A percentile compares a stretch with the other conserved stretches of the same genome.
phyloP scores from a whole-genome alignment of 2,888 invertebrate genomes.

The Pristionchus fissidentatus region DNA sequence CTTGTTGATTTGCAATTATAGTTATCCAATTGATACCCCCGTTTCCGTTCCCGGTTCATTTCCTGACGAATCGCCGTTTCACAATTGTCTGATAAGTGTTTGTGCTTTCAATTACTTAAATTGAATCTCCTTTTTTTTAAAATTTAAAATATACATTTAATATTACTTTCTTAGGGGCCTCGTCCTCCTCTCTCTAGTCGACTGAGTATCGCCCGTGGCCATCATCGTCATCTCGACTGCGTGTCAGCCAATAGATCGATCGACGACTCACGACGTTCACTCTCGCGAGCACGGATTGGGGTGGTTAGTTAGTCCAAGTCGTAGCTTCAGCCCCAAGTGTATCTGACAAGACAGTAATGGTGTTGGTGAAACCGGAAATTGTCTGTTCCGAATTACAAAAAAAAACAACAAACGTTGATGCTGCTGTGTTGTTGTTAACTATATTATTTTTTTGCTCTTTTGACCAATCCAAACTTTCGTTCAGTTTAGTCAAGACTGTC shows the following conservation, averaged over 20 bases:
- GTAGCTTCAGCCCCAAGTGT: too few relatives aligned
- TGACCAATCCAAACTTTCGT: too few relatives aligned
- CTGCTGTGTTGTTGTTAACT: too few relatives aligned
- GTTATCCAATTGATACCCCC: background rate
- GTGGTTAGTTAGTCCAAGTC: too few relatives aligned
- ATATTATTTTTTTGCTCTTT: background rate
- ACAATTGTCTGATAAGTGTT: background rate
- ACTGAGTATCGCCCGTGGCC: constrained; percentile 21
- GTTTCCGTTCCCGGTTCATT: background rate
- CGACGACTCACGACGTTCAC: constrained; percentile 13
- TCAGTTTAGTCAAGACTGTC: too few relatives aligned
- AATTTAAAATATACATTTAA: background rate
- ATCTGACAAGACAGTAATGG: too few relatives aligned
- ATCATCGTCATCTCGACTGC: too few relatives aligned
- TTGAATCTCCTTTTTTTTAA: background rate
- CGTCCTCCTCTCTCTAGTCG: background rate
- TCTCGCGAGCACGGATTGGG: constrained; percentile 26
- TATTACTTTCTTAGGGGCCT: background rate
- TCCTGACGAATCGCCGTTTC: background rate
- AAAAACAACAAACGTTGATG: too few relatives aligned
- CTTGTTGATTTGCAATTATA: constrained; percentile 24
- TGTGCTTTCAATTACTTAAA: background rate
- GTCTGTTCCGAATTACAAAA: too few relatives aligned
- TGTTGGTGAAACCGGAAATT: too few relatives aligned
- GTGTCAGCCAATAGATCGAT: background rate